Evolutionary conservation across 2,113 vertebrate genomes (phyloP), one percentile per base, ranked within the genome.

Genomic region (Muntiacus muntjak): DNA sequence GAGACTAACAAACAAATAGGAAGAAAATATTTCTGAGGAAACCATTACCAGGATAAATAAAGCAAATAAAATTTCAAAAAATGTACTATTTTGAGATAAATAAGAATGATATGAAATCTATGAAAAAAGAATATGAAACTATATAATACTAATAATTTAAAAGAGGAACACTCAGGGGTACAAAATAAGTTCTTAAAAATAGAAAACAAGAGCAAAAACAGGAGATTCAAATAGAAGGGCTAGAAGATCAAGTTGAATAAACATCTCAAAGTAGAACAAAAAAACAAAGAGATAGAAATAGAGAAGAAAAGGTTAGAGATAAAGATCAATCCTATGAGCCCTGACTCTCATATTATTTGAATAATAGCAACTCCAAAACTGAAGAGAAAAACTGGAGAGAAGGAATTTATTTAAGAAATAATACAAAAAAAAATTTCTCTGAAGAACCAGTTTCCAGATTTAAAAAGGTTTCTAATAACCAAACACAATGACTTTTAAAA

Each of bases 381-480:
- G 45, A 91, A 89, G 9, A 87, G 52, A 95, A 50, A 92, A 96
- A 96, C 14, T 50, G 30, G 57, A 88, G 57, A 23, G 6, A 89
- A 91, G 13, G 5, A 36, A 78, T 14, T 87, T 84, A 86, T 83
- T 40, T 86, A 83, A 62, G 26, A 67, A 93, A 93, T 26, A 92
- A 83, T 84, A 74, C 2, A 64, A 76, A 57, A 82, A 82, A 30
- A 36, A n/a, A 28, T 91, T 93, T 87, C 33, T 96, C 55, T 90
- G 28, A 85, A 87, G 50, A 92, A 91, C 36, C 89, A 84, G 6
- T 79, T 94, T 97, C 36, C 40, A 97, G 30, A 92, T 84, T 83
- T 43, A 55, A 92, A 95, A 94, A 95, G 3, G 86, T n/a, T 52
- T 92, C 78, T 9, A 87, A 58, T 47, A 54, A 92, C 30, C 15